phyloP scores from a whole-genome alignment of 2,113 vertebrate genomes.

The Dipodomys stephensi region DNA sequence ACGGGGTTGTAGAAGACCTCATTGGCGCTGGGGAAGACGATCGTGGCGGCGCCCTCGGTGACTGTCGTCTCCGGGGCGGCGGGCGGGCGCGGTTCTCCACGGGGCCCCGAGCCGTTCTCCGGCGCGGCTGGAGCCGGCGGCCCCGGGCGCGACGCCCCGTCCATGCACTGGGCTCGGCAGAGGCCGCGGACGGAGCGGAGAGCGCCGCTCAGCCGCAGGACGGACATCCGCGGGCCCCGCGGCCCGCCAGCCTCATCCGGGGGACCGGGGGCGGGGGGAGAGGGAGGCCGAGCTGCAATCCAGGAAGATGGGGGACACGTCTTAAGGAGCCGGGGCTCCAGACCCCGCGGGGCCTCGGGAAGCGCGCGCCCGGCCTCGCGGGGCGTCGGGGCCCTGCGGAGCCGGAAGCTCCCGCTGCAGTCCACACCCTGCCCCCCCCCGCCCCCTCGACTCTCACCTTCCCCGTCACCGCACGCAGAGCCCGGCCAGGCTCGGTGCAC shows the following conservation, averaged over 20 bases:
- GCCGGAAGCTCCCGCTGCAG: neutral
- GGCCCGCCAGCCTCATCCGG: neutral
- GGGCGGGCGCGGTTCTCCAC: conserved; percentile 24
- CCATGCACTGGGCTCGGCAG: neutral
- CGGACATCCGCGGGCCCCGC: conserved; percentile 35
- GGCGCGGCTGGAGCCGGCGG: neutral
- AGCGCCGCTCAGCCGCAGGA: conserved; percentile 6
- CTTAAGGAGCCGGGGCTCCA: no score
- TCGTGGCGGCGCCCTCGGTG: conserved; percentile 91
- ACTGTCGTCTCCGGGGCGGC: conserved; percentile 85
- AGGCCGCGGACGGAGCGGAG: conserved; percentile 10
- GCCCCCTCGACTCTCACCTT: neutral
- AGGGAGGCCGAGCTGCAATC: neutral
- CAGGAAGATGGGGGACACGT: no score
- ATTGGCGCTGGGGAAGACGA: conserved; percentile 93
- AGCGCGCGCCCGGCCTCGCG: neutral
- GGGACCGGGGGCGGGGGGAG: neutral
- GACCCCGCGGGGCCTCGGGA: neutral
- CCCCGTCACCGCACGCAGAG: neutral
- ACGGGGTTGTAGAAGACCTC: conserved; percentile 97
- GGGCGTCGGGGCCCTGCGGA: neutral
- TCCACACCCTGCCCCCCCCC: neutral
- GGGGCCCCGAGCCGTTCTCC: conserved; percentile 55
- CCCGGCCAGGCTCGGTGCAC: neutral
- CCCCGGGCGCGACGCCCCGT: neutral